phyloP scores from a whole-genome alignment of 2,113 vertebrate genomes.

The Serinus canaria region DNA sequence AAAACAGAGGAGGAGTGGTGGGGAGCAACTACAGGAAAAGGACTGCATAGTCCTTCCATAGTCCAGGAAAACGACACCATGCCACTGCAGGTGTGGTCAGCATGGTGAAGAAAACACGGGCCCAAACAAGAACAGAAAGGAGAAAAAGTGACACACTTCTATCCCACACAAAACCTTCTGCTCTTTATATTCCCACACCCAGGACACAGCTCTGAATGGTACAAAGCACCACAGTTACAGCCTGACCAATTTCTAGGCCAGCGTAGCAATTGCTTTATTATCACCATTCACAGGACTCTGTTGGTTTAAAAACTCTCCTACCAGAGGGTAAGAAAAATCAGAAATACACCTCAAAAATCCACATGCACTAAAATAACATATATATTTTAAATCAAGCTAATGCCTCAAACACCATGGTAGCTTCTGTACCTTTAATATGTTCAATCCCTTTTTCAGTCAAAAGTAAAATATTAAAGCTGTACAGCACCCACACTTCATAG shows the following conservation, averaged over 20 bases:
- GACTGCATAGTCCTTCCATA: neutral
- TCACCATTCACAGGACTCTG: neutral
- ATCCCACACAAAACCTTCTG: neutral
- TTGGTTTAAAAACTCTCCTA: neutral
- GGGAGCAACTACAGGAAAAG: neutral
- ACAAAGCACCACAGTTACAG: neutral
- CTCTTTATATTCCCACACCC: neutral
- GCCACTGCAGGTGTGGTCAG: neutral
- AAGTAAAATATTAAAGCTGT: neutral
- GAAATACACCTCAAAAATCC: neutral
- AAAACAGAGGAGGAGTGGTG: rapidly evolving
- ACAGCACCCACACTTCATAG: neutral
- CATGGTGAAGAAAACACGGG: neutral
- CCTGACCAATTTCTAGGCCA: neutral
- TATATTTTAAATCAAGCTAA: neutral
- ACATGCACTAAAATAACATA: too few species aligned
- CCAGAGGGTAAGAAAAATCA: neutral
- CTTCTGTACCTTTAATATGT: neutral
- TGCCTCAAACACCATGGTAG: neutral
- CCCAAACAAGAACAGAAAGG: neutral
- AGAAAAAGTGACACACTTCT: neutral
- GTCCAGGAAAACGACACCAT: neutral
- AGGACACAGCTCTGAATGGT: neutral
- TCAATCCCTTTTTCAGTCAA: neutral
- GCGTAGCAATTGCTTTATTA: neutral